Evolutionary conservation across 2,888 invertebrate species (phyloP), one percentile per base, ranked within the genome.

Genomic region (Mimumesa dahlbomi): DNA sequence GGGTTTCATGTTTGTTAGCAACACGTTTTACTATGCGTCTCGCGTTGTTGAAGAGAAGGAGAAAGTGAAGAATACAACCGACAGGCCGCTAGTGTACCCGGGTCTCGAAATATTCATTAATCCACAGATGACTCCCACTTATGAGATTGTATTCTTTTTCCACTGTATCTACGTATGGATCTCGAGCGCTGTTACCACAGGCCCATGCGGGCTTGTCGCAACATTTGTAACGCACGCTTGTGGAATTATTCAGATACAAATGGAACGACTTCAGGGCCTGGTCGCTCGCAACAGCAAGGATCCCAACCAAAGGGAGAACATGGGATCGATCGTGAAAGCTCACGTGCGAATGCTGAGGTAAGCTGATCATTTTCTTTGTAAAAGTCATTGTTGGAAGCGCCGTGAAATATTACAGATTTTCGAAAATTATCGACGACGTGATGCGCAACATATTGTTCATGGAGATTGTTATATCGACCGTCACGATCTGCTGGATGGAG

Each of bases 401-500:
- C n/a, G n/a, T n/a, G n/a, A n/a, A 13, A 42, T 9, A 14, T 68
- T 64, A 5, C 40, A 75, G 75, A 43, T 75, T 75, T 42, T 45
- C 38, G 0, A n/a, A n/a, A 4, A 31, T 16, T 16, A 36, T 68
- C 46, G 7, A 75, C 56, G 2, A 78, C 79, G 22, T 84, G 9
- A 50, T 87, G 29, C 80, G 77, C n/a, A 79, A 80, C 52, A 70
- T 87, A 31, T 85, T 82, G 13, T 72, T 87, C 11, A 73, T 85
- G 13, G 87, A 87, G 79, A 67, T 87, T n/a, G 40, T 86, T 13
- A 82, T 83, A 0, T 86, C 85, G 13, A 85, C 85, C 0, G 57
- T 85, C 61, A 79, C 81, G 34, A 84, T 87, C 19, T 87, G 87
- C 48, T 79, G 85, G 16, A 74, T 87, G 4, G 85, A 84, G 53